Conservation (phyloP, 2,888 invertebrate species). For the Stenodema calcarata region DNA sequence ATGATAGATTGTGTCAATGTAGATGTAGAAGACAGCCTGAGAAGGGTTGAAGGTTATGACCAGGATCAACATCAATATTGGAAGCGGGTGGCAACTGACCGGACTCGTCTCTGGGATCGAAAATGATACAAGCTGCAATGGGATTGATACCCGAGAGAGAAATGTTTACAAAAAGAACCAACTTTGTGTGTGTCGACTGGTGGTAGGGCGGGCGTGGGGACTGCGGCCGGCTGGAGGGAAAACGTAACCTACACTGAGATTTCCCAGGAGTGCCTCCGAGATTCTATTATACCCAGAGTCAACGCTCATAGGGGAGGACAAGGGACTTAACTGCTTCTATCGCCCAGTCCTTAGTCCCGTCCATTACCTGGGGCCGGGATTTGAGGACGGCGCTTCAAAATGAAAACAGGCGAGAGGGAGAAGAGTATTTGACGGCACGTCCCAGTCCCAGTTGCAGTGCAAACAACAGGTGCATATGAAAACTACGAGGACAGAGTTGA, state of each 20-base stretch:
- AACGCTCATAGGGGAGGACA: constrained; percentile 18
- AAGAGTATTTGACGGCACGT: background rate
- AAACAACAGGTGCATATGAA: background rate
- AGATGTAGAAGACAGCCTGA: too few species aligned
- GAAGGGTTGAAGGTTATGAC: too few species aligned
- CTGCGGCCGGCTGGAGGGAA: background rate
- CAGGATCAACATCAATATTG: too few species aligned
- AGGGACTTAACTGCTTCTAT: constrained; percentile 12
- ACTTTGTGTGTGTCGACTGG: background rate
- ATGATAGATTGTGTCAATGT: too few species aligned
- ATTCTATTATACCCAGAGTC: constrained; percentile 28
- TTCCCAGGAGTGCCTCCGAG: constrained; percentile 34
- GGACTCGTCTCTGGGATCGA: background rate
- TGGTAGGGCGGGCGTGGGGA: background rate
- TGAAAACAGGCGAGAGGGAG: background rate
- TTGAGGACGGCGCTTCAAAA: background rate
- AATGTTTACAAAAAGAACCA: background rate
- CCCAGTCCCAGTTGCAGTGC: background rate
- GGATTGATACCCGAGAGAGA: background rate
- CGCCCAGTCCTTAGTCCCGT: background rate
- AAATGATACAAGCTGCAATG: background rate
- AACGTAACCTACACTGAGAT: constrained; percentile 25
- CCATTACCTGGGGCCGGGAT: constrained; percentile 6
- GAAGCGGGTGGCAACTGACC: background rate
- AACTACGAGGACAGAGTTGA: background rate